A percentile compares a stretch with the other conserved stretches of the same genome.
phyloP scores from a whole-genome alignment of 2,797 vertebrate genomes.

The Sebastes iracundus region DNA sequence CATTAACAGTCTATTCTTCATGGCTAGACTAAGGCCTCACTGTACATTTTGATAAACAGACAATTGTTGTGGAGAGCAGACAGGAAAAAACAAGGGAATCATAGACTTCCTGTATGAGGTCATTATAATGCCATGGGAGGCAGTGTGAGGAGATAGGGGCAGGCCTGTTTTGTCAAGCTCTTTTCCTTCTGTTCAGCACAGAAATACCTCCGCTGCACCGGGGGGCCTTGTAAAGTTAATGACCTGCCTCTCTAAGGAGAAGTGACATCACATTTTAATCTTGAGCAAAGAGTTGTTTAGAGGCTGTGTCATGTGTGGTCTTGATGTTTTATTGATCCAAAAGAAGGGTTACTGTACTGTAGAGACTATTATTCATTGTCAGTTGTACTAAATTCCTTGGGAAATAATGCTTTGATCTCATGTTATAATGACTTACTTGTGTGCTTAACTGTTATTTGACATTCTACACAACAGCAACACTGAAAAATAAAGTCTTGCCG shows the following conservation, averaged over 20 bases:
- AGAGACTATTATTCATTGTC: slow-evolving; percentile 15
- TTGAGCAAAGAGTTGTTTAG: slow-evolving; percentile 59
- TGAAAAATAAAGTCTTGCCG: slow-evolving; percentile 12
- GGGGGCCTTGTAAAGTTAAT: slow-evolving; percentile 76
- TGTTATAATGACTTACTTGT: slow-evolving; percentile 24
- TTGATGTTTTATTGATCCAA: slow-evolving; percentile 50
- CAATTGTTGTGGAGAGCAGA: slow-evolving; percentile 79
- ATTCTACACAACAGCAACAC: slow-evolving; percentile 2
- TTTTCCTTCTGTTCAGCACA: slow-evolving; percentile 74
- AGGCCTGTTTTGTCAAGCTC: slow-evolving; percentile 80
- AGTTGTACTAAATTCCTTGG: background rate
- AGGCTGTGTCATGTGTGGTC: slow-evolving; percentile 42
- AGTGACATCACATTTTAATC: slow-evolving; percentile 78
- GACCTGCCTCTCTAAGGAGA: slow-evolving; percentile 64
- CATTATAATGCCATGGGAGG: slow-evolving; percentile 77
- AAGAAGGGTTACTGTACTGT: background rate
- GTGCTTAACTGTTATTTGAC: slow-evolving; percentile 18
- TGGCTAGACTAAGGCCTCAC: slow-evolving; percentile 38
- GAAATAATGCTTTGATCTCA: slow-evolving; percentile 24
- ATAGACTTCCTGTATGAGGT: slow-evolving; percentile 84
- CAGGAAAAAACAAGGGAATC: slow-evolving; percentile 84
- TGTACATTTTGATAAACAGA: slow-evolving; percentile 71
- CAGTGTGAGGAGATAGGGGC: slow-evolving; percentile 70
- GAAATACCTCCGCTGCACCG: slow-evolving; percentile 74
- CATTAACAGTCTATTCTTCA: slow-evolving; percentile 25